Evolutionary conservation across 2,113 vertebrate species (phyloP).

Genomic region (Fukomys damarensis): DNA sequence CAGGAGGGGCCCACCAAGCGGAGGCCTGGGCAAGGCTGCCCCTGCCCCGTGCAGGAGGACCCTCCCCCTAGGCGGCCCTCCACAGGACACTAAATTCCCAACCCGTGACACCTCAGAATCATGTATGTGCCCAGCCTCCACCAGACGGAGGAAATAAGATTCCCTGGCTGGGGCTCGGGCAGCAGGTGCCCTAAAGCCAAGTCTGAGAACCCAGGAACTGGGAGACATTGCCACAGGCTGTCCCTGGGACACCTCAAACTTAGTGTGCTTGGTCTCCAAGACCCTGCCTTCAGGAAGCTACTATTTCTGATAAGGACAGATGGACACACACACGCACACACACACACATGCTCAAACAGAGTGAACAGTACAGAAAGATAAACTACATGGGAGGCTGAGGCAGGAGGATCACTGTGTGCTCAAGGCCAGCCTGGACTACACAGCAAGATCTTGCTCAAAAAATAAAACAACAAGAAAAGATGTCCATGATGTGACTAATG

Average conservation of each 20-base stretch:
- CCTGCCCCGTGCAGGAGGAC: not conserved
- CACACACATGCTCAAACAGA: not conserved
- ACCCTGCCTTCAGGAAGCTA: not conserved
- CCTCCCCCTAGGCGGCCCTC: not conserved
- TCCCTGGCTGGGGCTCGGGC: not conserved
- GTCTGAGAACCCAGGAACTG: too few relatives aligned
- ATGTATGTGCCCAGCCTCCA: not conserved
- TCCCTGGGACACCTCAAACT: not conserved
- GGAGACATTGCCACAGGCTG: fast-evolving
- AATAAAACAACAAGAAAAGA: not conserved
- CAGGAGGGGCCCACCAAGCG: fast-evolving
- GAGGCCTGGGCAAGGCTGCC: not conserved
- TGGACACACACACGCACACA: not conserved
- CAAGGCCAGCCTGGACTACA: not conserved
- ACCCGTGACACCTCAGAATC: not conserved
- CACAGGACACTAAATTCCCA: not conserved
- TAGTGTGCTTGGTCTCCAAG: fast-evolving
- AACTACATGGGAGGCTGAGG: not conserved
- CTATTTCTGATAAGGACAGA: not conserved
- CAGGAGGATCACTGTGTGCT: not conserved
- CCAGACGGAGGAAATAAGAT: not conserved
- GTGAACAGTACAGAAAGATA: not conserved
- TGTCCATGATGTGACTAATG: not conserved
- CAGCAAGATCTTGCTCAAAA: not conserved
- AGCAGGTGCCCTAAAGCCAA: not conserved